phyloP scores from a whole-genome alignment of 2,888 invertebrate genomes.

The Drosophila pegasa region DNA sequence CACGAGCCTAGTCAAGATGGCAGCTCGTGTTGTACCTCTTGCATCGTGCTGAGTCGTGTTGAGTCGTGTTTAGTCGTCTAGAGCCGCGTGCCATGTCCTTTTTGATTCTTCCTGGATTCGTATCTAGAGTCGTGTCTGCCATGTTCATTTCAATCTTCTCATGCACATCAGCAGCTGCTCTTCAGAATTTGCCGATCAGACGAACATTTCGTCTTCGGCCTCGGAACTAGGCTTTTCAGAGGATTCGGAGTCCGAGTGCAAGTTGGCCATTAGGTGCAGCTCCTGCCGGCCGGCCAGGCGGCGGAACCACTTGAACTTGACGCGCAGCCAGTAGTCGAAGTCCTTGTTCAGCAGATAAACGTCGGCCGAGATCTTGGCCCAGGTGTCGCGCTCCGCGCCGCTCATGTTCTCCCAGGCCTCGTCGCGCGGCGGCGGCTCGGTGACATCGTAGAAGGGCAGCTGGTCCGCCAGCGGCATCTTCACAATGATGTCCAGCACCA shows the following conservation, averaged over 20 bases:
- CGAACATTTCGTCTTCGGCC: too few species aligned
- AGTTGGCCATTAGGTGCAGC: background rate
- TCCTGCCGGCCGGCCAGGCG: slow-evolving; percentile 34
- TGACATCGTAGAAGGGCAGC: slow-evolving; percentile 2
- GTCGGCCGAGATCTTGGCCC: slow-evolving; percentile 24
- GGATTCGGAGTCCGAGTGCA: background rate
- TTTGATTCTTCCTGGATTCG: too few species aligned
- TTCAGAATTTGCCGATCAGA: too few species aligned
- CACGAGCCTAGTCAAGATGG: too few species aligned
- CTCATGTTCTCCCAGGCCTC: background rate
- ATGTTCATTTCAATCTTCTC: too few species aligned
- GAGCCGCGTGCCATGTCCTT: too few species aligned
- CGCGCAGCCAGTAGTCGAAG: slow-evolving; percentile 30
- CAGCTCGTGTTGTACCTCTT: too few species aligned
- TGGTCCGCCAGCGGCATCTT: slow-evolving; percentile 22
- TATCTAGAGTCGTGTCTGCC: too few species aligned
- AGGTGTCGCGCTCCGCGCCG: slow-evolving; percentile 25
- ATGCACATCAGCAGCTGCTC: too few species aligned
- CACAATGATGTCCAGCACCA: slow-evolving; percentile 37
- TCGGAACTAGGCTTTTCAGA: background rate
- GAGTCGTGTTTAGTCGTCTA: background rate
- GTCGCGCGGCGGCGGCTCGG: slow-evolving; percentile 23
- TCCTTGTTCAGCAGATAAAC: slow-evolving; percentile 36
- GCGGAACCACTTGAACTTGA: slow-evolving; percentile 39
- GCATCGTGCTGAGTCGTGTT: background rate